Conservation (phyloP, 1,140 invertebrate species). For the Amphibalanus amphitrite region DNA sequence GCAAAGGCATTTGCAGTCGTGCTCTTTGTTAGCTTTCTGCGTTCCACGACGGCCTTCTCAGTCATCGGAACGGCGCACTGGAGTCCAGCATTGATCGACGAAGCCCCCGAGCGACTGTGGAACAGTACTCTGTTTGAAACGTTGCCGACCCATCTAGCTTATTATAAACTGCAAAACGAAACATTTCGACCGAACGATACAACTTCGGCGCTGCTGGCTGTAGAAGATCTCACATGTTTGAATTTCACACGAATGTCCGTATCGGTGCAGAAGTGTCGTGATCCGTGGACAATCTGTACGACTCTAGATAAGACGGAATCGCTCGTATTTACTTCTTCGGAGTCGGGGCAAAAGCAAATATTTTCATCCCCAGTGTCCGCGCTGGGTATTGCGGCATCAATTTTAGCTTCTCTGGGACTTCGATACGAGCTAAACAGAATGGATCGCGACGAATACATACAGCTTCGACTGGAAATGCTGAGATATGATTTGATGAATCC, state of each 20-base stretch:
- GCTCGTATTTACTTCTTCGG: neutral
- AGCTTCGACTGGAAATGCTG: neutral
- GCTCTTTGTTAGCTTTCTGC: too few species aligned
- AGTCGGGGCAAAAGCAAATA: neutral
- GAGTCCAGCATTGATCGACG: too few species aligned
- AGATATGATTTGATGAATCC: neutral
- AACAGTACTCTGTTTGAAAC: neutral
- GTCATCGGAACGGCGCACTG: too few species aligned
- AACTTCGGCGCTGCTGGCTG: neutral
- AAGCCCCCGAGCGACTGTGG: neutral
- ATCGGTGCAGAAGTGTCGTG: neutral
- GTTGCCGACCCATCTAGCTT: neutral
- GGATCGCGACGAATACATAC: neutral
- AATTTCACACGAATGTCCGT: neutral
- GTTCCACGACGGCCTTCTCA: too few species aligned
- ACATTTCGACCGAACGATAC: neutral
- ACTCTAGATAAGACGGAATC: neutral
- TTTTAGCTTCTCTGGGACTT: neutral
- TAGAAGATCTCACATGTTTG: neutral
- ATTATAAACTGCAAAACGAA: neutral
- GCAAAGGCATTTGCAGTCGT: too few species aligned
- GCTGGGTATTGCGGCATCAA: neutral
- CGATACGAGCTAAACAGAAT: neutral
- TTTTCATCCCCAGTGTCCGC: neutral
- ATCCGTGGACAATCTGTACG: neutral